These are phyloP conservation scores for Adelognathus sp. DNA, from an alignment of 2,888 invertebrate genomes.

Conservation along the genomic window DNA sequence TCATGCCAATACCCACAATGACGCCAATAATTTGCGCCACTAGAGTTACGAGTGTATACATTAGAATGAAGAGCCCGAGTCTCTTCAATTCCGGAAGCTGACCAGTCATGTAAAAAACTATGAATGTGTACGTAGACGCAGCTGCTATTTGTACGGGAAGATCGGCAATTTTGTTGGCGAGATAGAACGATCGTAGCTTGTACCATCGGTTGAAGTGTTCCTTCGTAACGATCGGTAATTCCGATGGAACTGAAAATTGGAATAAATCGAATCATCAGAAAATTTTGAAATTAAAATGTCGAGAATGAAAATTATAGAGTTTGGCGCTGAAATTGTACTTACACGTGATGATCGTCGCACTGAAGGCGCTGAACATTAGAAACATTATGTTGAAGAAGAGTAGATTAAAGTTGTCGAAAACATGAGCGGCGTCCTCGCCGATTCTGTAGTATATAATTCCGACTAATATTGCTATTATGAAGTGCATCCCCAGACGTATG, in stretches of 20 bases:
- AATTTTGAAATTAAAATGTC: not conserved
- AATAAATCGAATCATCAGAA: not conserved
- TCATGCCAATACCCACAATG: slow-evolving; percentile 91
- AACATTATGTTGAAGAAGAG: slow-evolving; percentile 96
- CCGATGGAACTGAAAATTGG: slow-evolving; percentile 88
- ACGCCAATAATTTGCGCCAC: slow-evolving; percentile 94
- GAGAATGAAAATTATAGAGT: not conserved
- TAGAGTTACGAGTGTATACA: slow-evolving; percentile 88
- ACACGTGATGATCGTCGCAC: slow-evolving; percentile 95
- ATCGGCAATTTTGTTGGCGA: slow-evolving; percentile 90
- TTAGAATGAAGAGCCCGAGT: slow-evolving; percentile 87
- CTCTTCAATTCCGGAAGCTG: slow-evolving; percentile 91
- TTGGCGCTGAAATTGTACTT: slow-evolving; percentile 85
- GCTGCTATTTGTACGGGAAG: slow-evolving; percentile 88
- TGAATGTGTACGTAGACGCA: slow-evolving; percentile 88
- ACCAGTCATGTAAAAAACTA: slow-evolving; percentile 93
- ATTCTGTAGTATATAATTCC: slow-evolving; percentile 92
- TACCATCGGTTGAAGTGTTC: slow-evolving; percentile 97
- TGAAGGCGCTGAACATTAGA: slow-evolving; percentile 96
- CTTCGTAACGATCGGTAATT: slow-evolving; percentile 89
- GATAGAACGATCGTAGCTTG: slow-evolving; percentile 91
- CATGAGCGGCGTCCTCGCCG: slow-evolving; percentile 92
- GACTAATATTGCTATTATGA: slow-evolving; percentile 90
- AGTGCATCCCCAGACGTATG: slow-evolving; percentile 90
- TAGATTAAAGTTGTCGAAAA: slow-evolving; percentile 93